Evolutionary conservation across 2,113 vertebrate genomes (phyloP).

Genomic region (Eretmochelys imbricata): DNA sequence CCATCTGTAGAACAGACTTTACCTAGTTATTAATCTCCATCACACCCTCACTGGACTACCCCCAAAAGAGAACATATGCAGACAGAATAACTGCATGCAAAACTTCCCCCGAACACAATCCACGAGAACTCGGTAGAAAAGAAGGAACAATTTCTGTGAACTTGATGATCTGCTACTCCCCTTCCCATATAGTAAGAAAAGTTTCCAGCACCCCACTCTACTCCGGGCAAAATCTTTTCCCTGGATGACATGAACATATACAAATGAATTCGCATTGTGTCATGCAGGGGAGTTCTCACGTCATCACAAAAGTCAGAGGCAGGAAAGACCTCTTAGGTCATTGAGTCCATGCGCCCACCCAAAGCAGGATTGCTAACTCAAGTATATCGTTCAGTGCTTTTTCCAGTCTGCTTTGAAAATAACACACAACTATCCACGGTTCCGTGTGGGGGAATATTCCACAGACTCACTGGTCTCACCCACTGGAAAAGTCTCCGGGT

Average conservation of each 20-base stretch:
- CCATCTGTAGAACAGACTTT: not conserved
- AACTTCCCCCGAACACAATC: accelerated
- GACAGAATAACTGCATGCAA: not conserved
- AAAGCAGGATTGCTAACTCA: not conserved
- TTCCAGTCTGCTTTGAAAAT: not conserved
- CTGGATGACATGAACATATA: not conserved
- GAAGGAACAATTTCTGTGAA: not conserved
- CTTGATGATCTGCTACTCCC: not conserved
- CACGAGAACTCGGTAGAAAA: accelerated
- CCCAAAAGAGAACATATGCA: not conserved
- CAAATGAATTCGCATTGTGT: not conserved
- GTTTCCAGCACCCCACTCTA: not conserved
- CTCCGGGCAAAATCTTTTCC: not conserved
- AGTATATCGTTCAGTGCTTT: not conserved
- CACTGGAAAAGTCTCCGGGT: not conserved
- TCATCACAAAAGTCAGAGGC: not conserved
- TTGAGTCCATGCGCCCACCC: not conserved
- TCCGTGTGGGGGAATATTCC: not conserved
- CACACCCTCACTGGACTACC: not conserved
- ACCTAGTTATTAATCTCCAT: not conserved
- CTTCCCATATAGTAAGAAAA: not conserved
- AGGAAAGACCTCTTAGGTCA: not conserved
- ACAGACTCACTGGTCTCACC: not conserved
- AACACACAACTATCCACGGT: not conserved
- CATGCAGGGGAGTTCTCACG: accelerated